Evolutionary conservation across 2,113 vertebrate genomes (phyloP).

Genomic region (Phylloscopus trochilus): DNA sequence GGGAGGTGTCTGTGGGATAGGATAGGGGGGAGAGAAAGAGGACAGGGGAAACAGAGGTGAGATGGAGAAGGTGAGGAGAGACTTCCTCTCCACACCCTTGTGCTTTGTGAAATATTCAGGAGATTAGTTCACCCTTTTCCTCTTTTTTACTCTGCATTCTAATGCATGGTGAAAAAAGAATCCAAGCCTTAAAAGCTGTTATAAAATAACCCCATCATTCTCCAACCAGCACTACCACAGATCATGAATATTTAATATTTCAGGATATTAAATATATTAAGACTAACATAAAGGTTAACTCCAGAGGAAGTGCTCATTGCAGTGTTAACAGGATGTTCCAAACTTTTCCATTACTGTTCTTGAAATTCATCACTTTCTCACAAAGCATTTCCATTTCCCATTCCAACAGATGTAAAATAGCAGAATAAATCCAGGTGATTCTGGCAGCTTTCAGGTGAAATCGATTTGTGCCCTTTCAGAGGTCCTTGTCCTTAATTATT

Average conservation of each 20-base stretch:
- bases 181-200: background rate
- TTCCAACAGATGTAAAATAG: background rate
- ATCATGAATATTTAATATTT: constrained; percentile 6
- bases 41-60: background rate
- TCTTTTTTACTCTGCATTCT: background rate
- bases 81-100: background rate
- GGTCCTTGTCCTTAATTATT: background rate
- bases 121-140: background rate
- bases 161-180: background rate
- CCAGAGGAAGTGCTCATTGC: background rate
- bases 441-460: background rate
- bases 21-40: background rate
- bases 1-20: background rate
- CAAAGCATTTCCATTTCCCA: background rate
- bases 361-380: background rate
- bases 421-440: background rate
- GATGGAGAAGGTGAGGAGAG: background rate
- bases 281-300: background rate
- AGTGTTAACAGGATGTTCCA: background rate
- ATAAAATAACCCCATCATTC: background rate
- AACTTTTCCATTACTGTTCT: background rate
- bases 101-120: constrained; percentile 19
- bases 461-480: background rate
- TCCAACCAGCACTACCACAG: background rate
- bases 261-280: background rate